These are phyloP conservation scores for Nemoura dubitans DNA, from an alignment of 2,888 invertebrate species.

Conservation along the genomic window DNA sequence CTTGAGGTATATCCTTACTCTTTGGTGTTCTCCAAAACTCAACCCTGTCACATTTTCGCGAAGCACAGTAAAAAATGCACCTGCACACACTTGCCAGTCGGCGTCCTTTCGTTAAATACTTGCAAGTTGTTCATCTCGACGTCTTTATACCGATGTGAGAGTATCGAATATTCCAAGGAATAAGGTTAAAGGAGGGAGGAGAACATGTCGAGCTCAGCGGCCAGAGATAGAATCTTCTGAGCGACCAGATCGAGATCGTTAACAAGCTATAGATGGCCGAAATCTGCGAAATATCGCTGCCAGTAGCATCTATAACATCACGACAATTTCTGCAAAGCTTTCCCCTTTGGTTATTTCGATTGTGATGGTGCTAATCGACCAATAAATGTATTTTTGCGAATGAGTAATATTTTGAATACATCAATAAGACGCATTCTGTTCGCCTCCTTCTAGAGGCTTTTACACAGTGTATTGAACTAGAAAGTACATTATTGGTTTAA, in stretches of 20 bases:
- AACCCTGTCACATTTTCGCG: neutral
- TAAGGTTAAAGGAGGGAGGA: conserved; percentile 28
- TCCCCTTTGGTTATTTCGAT: neutral
- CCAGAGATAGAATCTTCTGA: neutral
- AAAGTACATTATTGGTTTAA: neutral
- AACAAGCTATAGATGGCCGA: neutral
- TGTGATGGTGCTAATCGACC: neutral
- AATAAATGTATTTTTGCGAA: neutral
- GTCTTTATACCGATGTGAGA: conserved; percentile 30
- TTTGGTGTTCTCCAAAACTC: neutral
- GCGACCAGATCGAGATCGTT: neutral
- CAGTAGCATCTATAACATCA: neutral
- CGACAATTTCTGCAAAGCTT: neutral
- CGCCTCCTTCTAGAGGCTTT: neutral
- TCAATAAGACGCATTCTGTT: neutral
- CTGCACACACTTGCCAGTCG: neutral
- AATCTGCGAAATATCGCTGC: neutral
- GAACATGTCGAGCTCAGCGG: neutral
- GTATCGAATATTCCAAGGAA: neutral
- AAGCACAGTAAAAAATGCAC: neutral
- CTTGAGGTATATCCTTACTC: neutral
- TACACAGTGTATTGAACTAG: neutral
- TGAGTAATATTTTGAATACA: neutral
- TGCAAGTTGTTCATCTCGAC: conserved; percentile 17
- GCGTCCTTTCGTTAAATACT: neutral